Evolutionary conservation across 1,140 invertebrate genomes (phyloP).

Genomic region (Ganaspis sp.): DNA sequence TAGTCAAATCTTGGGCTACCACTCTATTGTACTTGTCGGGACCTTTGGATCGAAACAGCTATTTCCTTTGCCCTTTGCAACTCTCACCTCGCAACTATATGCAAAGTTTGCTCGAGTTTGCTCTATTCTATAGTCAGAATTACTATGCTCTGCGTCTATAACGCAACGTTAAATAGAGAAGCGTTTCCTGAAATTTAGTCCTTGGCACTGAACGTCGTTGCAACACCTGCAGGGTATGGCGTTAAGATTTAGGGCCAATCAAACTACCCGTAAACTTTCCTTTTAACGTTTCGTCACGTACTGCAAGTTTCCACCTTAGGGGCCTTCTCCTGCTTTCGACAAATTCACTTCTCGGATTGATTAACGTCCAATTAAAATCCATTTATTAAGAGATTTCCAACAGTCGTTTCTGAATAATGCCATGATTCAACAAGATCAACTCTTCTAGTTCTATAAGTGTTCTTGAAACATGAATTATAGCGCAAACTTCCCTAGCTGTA

Average conservation of each 20-base stretch:
- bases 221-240: conserved; percentile 6
- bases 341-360: conserved; percentile 7
- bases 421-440: neutral
- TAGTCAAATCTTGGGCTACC: conserved; percentile 19
- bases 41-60: neutral
- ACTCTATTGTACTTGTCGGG: neutral
- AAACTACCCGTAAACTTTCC: conserved; percentile 27
- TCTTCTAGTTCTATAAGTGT: neutral
- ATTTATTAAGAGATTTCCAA: neutral
- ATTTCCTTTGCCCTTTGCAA: neutral
- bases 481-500: neutral
- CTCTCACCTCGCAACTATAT: conserved; percentile 23
- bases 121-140: neutral
- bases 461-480: neutral
- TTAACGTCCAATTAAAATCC: conserved; percentile 8
- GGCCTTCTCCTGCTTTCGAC: neutral
- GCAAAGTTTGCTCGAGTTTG: conserved; percentile 26
- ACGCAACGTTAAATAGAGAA: conserved; percentile 16
- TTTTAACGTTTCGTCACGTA: conserved; percentile 27
- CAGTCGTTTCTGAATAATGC: neutral
- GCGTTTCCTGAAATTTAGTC: conserved; percentile 25
- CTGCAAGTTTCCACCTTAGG: neutral
- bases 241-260: conserved; percentile 28
- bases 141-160: conserved; percentile 12
- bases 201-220: neutral